A percentile compares a stretch with the other conserved stretches of the same genome.
Evolutionary conservation across 1,140 invertebrate genomes (phyloP).

Genomic region (Phenacoccus solenopsis): DNA sequence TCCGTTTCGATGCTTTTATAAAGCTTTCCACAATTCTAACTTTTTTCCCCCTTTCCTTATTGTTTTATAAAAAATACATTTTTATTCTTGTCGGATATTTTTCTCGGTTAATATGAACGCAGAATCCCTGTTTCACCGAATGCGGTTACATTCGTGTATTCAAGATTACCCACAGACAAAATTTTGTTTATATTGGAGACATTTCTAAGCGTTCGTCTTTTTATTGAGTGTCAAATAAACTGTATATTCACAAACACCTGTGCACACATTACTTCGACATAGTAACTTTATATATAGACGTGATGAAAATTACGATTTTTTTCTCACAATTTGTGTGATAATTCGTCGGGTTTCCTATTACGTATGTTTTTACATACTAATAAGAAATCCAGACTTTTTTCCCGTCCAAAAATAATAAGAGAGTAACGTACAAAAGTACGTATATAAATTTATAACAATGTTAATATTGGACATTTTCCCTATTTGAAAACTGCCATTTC

Average conservation of each 20-base stretch:
- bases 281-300: background rate
- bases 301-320: background rate
- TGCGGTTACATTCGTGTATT: background rate
- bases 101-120: background rate
- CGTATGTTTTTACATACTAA: too few species aligned
- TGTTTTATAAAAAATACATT: background rate
- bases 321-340: background rate
- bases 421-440: too few species aligned
- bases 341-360: background rate
- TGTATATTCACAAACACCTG: background rate
- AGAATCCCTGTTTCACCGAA: background rate
- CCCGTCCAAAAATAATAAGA: too few species aligned
- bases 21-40: background rate
- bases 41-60: background rate
- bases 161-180: background rate
- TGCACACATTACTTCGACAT: background rate
- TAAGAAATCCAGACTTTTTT: too few species aligned
- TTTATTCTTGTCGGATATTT: background rate
- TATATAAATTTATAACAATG: too few species aligned
- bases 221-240: background rate
- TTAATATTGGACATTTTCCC: too few species aligned
- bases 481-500: too few species aligned
- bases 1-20: background rate
- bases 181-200: conserved; percentile 2
- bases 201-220: background rate